Base-by-base conservation (phyloP, 30 jellyfish, hydroid and myxozoan genomes). In the Rhopilema esculentum region DNA sequence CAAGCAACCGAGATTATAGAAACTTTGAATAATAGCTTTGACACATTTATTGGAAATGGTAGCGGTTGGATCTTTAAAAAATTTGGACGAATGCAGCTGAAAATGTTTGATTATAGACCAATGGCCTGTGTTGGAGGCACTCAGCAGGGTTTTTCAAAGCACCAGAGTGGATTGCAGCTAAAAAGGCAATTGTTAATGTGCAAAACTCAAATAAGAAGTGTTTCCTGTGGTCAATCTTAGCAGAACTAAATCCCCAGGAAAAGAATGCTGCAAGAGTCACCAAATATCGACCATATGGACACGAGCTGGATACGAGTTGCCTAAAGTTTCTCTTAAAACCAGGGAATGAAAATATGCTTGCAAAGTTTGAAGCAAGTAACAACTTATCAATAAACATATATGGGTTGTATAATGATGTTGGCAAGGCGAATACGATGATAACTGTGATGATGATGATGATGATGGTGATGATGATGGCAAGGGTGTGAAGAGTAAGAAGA, bases 361-460 rank as follows among this genome's bases (percentile, higher is more conserved):
- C n/a, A 22, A 52, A 17, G 27, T 79, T 79, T 26, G 89, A 79
- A 27, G 23, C 25, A 12, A 19, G 22, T 20, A 79, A 79, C 61
- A 53, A 79, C 61, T 0, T 79, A 25, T 79, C 81, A 7, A n/a
- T 79, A 9, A 79, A 79, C 32, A 51, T 79, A 52, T 24, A 30
- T 33, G 83, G 66, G 8, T 51, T 49, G 15, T 27, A 66, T 27
- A 17, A 63, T 1, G 29, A 63, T 50, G 88, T 40, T 32, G 84
- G 64, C 19, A 63, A 62, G 28, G 32, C n/a, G n/a, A n/a, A n/a
- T n/a, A n/a, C n/a, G n/a, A n/a, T n/a, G n/a, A n/a, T n/a, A n/a
- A n/a, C n/a, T n/a, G 26, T 29, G 27, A 20, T 66, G 16, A 21
- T 4, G 26, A 16, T 25, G 66, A 20, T 6, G 29, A 22, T 16